These are phyloP conservation scores for Sorex fumeus DNA, from an alignment of 2,113 vertebrate species.

Conservation along the genomic window DNA sequence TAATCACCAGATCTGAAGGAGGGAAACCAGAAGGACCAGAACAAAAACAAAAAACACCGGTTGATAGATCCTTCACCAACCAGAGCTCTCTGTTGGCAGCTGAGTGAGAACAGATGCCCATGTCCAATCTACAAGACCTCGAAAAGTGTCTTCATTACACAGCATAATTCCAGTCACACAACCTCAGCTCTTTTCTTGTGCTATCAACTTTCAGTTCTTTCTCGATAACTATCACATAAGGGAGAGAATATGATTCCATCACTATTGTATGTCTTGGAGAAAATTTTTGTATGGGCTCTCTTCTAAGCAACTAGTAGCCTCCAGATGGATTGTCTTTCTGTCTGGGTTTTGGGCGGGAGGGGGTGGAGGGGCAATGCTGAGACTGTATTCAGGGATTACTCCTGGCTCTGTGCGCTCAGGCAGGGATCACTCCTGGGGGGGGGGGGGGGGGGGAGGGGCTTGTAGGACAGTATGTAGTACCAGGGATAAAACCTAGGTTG, in stretches of 20 bases:
- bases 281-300: not conserved
- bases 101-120: not conserved
- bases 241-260: not conserved
- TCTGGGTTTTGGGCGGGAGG: too few relatives aligned
- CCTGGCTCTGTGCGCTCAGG: too few relatives aligned
- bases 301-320: not conserved
- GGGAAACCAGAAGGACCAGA: not conserved
- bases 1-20: not conserved
- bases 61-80: not conserved
- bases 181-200: not conserved
- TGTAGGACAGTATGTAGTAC: too few relatives aligned
- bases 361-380: too few relatives aligned
- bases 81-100: conserved; percentile 19
- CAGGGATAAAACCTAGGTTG: too few relatives aligned
- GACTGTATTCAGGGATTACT: too few relatives aligned
- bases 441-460: too few relatives aligned
- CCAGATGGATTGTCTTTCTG: too few relatives aligned
- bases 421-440: too few relatives aligned
- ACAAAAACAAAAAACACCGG: not conserved
- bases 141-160: not conserved
- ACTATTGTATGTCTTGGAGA: not conserved
- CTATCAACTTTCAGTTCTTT: not conserved
- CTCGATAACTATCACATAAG: not conserved
- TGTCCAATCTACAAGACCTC: not conserved
- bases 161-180: not conserved